Evolutionary conservation across 2,113 vertebrate genomes (phyloP), one percentile per base, ranked within the genome.

Genomic region (Calidris pygmaea): DNA sequence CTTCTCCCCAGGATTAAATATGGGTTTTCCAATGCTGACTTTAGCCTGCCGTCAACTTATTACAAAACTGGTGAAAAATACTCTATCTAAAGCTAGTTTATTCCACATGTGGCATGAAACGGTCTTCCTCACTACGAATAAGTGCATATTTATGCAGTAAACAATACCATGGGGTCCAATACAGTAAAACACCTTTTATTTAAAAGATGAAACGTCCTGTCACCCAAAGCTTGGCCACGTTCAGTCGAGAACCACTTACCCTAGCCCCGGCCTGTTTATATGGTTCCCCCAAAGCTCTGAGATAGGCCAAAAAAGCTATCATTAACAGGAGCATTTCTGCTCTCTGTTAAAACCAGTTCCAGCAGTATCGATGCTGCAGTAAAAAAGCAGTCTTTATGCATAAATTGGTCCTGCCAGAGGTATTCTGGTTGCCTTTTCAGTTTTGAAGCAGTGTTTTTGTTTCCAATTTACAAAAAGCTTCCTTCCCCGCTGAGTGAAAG

Each of bases 401-500:
- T 47, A 87, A 92, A 87, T 55, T 66, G 29, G 32, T 73, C 48
- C 68, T 92, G 56, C 52, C 73, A 82, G 70, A 34, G 45, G 62
- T 78, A 66, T 87, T 53, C 34, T 53, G 52, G 23, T 85, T 82
- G 70, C n/a, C 48, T 91, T 91, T 70, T 87, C 74, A n/a, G 22
- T 84, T 92, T 60, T 43, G 73, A 92, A 93, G 78, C 27, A 39
- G 39, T 66, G 37, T 17, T 41, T 92, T 94, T 81, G 41, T 91
- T 82, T 85, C 62, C 48, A 50, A 26, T 92, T 93, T 89, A 90
- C 94, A 79, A 93, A 92, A 91, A 70, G 39, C 62, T 92, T 72
- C 74, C 62, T 76, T 95, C 53, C 41, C 53, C 3, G 8, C 66
- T 8, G 58, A 84, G 76, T 72, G 73, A 95, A 94, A 87, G 53